Evolutionary conservation across 2,888 invertebrate genomes (phyloP), one percentile per base, ranked within the genome.

Genomic region (Acrocera orbiculus): DNA sequence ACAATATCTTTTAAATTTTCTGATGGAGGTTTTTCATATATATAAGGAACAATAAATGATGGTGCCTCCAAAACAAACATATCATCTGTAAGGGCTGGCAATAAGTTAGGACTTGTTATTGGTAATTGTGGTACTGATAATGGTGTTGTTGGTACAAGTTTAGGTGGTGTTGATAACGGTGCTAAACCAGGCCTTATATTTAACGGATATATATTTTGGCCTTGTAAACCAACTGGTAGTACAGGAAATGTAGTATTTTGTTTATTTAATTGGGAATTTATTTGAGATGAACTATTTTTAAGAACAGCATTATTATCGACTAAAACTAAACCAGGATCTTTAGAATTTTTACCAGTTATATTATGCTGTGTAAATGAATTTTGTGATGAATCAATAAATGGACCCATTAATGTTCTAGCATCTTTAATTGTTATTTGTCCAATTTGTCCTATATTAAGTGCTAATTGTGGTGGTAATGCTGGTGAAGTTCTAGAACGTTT

Each of bases 11-110:
- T 76, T 41, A 87, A 69, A 36, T 78, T 76, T 47, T 77, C 75
- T 5, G 76, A 56, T 2, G 87, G 83, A 8, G 86, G 83, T 54
- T 87, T 87, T 54, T 89, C 87, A 58, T 87, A 87, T 15, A 89
- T 83, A 54, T 89, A 89, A 29, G 89, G 89, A 45, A 89, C 87
- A 52, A 89, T 86, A 52, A 89, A 87, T 15, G 86, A 87, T 5
- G 89, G 87, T 17, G 87, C 87, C 58, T 89, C 87, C 8, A 89
- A 78, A 9, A 89, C 86, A 55, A 79, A 87, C 79, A 87, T 87
- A 47, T 89, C 86, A 53, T 89, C 87, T 14, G 86, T 86, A 16
- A 89, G 58, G 6, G 82, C 80, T 1, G 85, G 85, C 45, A 89
- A 56, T 41, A 85, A 73, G 22, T 70, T 70, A 24, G 74, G 67